These are phyloP conservation scores for Lepidostoma basale DNA, from an alignment of 1,140 invertebrate genomes.

Conservation along the genomic window DNA sequence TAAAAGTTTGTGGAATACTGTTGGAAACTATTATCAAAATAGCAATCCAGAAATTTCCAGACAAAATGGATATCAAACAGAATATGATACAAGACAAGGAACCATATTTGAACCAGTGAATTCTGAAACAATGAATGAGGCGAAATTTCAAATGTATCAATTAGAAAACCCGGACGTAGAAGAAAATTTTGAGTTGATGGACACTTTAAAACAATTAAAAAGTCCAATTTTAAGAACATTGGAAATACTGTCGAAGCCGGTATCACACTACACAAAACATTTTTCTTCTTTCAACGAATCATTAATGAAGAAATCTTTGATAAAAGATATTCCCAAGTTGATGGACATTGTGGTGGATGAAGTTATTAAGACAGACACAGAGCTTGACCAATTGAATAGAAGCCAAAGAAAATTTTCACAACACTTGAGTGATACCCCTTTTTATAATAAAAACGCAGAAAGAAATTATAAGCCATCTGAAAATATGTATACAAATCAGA, in stretches of 20 bases:
- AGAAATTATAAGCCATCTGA: background rate
- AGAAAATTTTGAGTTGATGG: background rate
- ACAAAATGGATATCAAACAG: background rate
- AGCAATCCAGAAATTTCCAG: background rate
- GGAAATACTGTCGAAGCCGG: background rate
- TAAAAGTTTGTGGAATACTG: too few species aligned
- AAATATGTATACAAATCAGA: background rate
- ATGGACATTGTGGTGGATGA: background rate
- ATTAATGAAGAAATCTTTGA: background rate
- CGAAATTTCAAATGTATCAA: background rate
- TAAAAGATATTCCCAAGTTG: background rate
- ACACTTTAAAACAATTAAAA: background rate
- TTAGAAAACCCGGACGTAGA: background rate
- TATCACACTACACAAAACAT: background rate
- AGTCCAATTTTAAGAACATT: background rate
- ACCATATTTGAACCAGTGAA: background rate
- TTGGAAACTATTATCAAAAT: too few species aligned
- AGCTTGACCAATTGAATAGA: background rate
- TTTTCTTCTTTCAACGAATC: background rate
- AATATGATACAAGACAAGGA: background rate
- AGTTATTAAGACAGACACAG: background rate
- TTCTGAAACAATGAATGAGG: background rate
- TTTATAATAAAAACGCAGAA: background rate
- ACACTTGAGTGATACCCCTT: background rate
- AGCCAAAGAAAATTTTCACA: background rate